Evolutionary conservation across 2,888 invertebrate genomes (phyloP), one percentile per base, ranked within the genome.

Genomic region (Nasonovia ribisnigri): DNA sequence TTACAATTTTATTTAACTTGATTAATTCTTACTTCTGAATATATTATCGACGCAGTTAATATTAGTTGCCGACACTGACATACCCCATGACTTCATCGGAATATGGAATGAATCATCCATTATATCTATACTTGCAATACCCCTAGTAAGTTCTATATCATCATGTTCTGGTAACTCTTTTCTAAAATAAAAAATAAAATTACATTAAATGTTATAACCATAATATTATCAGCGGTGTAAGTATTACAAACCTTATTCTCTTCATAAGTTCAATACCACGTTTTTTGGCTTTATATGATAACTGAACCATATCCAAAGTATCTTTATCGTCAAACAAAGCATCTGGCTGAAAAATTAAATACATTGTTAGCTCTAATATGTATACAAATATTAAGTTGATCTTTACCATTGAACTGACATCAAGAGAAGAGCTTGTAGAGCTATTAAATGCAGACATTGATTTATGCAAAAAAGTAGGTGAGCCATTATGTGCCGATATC

Each of bases 341-440:
- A 67, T 93, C 93, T 6, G 60, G 93, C 93, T 93, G 24, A 51
- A 90, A 90, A 57, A 10, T 90, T 16, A 77, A 92, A 92, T 43
- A 24, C 13, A n/a, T 29, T 43, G n/a, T 92, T 1, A 88, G 54
- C 29, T 88, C 24, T 1, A 36, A 36, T 1, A 42, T 77, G 84
- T 36, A 86, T 42, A 29, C 0, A 86, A 42, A 87, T 84, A 20
- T 93, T 86, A 36, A 48, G n/a, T 86, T 16, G 36, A 0, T 20
- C 8, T 87, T 67, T 88, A 93, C 93, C 88, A 91, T 91, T n/a
- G 90, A 94, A 90, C 91, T 94, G 54, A 94, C 94, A 51, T 94
- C 94, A 43, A 94, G 94, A 51, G 93, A 93, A 20, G 93, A 93
- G 67, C 93, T 93, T 4, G 93, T 93, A 51, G 93, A 93, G 43